Evolutionary conservation across 2,888 invertebrate species (phyloP), one percentile per base, ranked within the genome.

Genomic region (Camponotus fellah): DNA sequence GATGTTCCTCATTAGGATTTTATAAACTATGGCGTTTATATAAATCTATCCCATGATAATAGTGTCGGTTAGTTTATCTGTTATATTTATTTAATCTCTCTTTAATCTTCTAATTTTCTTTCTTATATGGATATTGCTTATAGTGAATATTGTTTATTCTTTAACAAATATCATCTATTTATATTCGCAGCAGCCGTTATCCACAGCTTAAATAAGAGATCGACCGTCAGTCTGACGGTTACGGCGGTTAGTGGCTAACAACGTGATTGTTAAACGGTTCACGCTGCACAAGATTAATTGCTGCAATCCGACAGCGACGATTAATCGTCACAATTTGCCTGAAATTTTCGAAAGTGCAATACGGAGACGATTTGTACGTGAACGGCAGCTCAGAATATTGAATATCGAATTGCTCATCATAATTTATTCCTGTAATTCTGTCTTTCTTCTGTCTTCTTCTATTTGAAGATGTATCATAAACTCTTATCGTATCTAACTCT

Each of bases 221-320:
- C 37, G 46, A 17, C 64, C 53, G 82, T 37, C 71, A 66, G 32
- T 40, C 56, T 56, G 60, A 34, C 58, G 46, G 68, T 56, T 84
- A 66, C 21, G 58, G 56, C 60, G 71, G 71, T 49, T 65, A 53
- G 65, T 72, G 60, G 72, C 72, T 10, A 37, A 34, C 75, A 69
- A 14, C 69, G 62, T 58, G 66, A 71, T 64, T 77, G 85, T 85
- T 82, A 82, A 76, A 40, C 10, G 72, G 12, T 14, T 53, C 82
- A 74, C 66, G 68, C 37, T 72, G 56, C 72, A n/a, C 49, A 60
- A 85, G 76, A 77, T 85, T 86, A 85, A 86, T 85, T 86, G 72
- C 69, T 32, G 43, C 77, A 46, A 74, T 82, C 77, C 37, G 58
- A 43, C 53, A 40, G 43, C 26, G 46, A 43, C 85, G 85, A 86